Conservation (phyloP, 1,140 invertebrate species). For the Kradibia gibbosae region DNA sequence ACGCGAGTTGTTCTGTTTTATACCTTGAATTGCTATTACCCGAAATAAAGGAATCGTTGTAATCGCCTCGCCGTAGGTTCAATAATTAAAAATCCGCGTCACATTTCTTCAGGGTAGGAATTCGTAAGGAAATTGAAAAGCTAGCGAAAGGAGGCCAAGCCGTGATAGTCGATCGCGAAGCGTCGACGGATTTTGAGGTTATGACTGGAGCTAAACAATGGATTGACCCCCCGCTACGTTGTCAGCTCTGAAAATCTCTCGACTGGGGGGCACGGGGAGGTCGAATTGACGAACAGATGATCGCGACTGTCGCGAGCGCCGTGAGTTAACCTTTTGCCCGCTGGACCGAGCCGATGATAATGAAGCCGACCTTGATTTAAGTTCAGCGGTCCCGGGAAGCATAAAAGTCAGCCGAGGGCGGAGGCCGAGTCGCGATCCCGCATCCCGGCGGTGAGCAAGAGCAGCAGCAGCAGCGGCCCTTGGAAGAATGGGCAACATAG, state of each 20-base stretch:
- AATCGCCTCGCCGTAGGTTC: no score
- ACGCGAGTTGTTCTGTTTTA: no score
- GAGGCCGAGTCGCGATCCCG: no score
- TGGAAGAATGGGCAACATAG: conserved; percentile 91
- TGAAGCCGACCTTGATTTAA: neutral
- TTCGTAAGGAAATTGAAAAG: no score
- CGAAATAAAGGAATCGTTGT: no score
- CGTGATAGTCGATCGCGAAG: neutral
- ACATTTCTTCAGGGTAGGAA: no score
- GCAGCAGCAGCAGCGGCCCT: no score
- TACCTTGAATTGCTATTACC: no score
- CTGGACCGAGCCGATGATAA: neutral
- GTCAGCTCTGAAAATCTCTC: neutral
- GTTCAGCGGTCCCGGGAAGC: neutral
- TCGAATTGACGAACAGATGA: conserved; percentile 5
- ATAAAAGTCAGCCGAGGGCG: neutral
- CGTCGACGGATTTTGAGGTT: conserved; percentile 13
- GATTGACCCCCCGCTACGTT: neutral
- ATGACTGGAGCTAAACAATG: neutral
- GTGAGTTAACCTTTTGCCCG: neutral
- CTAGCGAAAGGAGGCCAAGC: no score
- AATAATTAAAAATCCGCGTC: no score
- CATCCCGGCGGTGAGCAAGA: neutral
- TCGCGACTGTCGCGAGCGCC: neutral
- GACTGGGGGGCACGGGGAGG: neutral